phyloP scores from a whole-genome alignment of 2,797 vertebrate species.

The Acomys russatus region DNA sequence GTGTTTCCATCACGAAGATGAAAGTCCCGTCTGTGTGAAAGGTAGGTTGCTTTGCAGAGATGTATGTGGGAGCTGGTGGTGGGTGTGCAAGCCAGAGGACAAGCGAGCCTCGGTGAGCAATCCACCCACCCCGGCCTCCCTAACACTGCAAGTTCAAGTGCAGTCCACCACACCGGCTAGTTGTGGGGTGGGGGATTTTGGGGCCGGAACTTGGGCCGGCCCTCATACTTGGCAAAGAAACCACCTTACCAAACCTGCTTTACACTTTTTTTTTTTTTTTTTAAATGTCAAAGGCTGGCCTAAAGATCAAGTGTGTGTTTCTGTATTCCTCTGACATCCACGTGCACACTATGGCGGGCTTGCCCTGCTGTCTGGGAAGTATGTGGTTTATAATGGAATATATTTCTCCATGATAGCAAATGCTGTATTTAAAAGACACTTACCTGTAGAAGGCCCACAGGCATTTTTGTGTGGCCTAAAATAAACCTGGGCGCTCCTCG shows the following conservation, averaged over 20 bases:
- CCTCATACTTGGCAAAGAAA: not conserved
- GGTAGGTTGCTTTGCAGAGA: constrained; percentile 18
- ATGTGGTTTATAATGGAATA: constrained; percentile 36
- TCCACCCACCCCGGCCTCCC: too few species aligned
- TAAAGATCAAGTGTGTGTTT: constrained; percentile 47
- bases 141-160: not conserved
- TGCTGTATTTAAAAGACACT: not conserved
- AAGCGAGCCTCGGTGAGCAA: not conserved
- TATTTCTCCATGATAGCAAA: constrained; percentile 58
- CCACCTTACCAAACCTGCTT: not conserved
- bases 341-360: too few species aligned
- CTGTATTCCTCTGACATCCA: too few species aligned
- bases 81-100: not conserved
- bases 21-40: constrained; percentile 13
- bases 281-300: not conserved
- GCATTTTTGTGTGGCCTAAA: constrained; percentile 45
- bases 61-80: not conserved
- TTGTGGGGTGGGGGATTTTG: not conserved
- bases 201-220: not conserved
- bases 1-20: not conserved
- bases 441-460: not conserved
- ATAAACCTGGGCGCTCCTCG: not conserved
- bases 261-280: not conserved
- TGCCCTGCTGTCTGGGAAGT: constrained; percentile 51
- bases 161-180: not conserved